phyloP scores from a whole-genome alignment of 2,888 invertebrate genomes.

The Automeris io region DNA sequence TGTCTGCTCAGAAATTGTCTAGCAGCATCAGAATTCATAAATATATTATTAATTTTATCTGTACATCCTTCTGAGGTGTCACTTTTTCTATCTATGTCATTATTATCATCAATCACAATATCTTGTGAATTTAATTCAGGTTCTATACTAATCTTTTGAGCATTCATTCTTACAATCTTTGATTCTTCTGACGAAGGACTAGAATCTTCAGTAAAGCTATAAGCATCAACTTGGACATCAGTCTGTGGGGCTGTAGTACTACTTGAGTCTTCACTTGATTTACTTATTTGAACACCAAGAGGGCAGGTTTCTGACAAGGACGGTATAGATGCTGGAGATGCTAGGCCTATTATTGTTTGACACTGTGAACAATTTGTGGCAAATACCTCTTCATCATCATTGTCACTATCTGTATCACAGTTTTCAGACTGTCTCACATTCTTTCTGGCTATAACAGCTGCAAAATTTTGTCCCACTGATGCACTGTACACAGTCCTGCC shows the following conservation, averaged over 20 bases:
- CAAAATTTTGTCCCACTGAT: slow-evolving; percentile 86
- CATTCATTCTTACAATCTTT: slow-evolving; percentile 62
- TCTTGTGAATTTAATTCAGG: slow-evolving; percentile 33
- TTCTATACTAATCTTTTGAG: slow-evolving; percentile 43
- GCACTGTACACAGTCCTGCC: slow-evolving; percentile 82
- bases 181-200: slow-evolving; percentile 77
- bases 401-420: slow-evolving; percentile 79
- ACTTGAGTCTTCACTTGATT: slow-evolving; percentile 78
- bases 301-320: slow-evolving; percentile 81
- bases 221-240: slow-evolving; percentile 74
- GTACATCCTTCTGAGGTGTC: slow-evolving; percentile 39
- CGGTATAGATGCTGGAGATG: slow-evolving; percentile 77
- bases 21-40: slow-evolving; percentile 87
- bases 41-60: slow-evolving; percentile 80
- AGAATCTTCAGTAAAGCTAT: slow-evolving; percentile 75
- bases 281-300: slow-evolving; percentile 77
- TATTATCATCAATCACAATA: slow-evolving; percentile 32
- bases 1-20: slow-evolving; percentile 85
- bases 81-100: slow-evolving; percentile 40
- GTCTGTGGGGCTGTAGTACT: slow-evolving; percentile 76
- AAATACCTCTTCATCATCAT: slow-evolving; percentile 80
- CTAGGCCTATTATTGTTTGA: slow-evolving; percentile 72
- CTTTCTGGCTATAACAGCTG: slow-evolving; percentile 83
- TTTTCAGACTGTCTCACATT: slow-evolving; percentile 65
- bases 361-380: slow-evolving; percentile 81